phyloP scores from a whole-genome alignment of 2,888 invertebrate species.

The Stramonita haemastoma region DNA sequence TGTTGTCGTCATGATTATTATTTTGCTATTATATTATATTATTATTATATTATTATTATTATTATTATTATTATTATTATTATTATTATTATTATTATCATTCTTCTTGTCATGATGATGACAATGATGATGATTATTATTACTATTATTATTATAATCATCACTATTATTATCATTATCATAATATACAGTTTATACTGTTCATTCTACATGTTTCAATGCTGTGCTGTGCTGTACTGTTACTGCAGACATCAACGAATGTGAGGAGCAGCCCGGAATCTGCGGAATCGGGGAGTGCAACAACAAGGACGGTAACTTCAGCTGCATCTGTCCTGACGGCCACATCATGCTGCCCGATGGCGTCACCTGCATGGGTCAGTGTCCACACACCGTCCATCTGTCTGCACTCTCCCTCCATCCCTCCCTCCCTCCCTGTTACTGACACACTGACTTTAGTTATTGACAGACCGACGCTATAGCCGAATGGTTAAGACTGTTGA shows the following conservation, averaged over 20 bases:
- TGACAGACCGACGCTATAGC: too few relatives aligned
- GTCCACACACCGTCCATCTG: neutral
- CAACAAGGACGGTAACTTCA: constrained; percentile 86
- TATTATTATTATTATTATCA: too few relatives aligned
- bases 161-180: too few relatives aligned
- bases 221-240: neutral
- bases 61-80: too few relatives aligned
- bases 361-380: constrained; percentile 74
- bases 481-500: too few relatives aligned
- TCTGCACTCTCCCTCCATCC: neutral
- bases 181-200: neutral
- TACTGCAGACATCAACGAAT: constrained; percentile 88
- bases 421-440: neutral
- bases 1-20: too few relatives aligned
- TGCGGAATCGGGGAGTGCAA: constrained; percentile 83
- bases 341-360: constrained; percentile 81
- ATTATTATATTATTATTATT: too few relatives aligned
- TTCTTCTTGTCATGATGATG: too few relatives aligned
- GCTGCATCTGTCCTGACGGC: constrained; percentile 84
- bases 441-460: too few relatives aligned
- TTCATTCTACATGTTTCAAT: neutral
- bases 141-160: too few relatives aligned
- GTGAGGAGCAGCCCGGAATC: constrained; percentile 82
- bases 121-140: too few relatives aligned
- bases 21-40: too few relatives aligned